These are phyloP conservation scores for Mythimna albipuncta DNA, from an alignment of 2,888 invertebrate genomes.

Conservation along the genomic window DNA sequence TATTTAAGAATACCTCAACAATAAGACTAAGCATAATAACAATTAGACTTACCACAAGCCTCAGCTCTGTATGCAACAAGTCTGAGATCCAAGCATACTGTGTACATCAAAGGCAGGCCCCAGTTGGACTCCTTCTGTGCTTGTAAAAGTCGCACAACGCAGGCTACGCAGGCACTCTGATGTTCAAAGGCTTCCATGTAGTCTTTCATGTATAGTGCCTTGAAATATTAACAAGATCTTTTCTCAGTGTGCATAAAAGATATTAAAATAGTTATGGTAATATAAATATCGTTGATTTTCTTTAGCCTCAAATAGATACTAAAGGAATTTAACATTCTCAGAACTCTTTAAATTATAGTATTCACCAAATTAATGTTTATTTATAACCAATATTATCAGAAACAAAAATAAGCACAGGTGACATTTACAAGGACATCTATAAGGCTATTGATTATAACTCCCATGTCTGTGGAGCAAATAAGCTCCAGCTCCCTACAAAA, in stretches of 20 bases:
- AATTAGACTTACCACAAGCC: conserved; percentile 74
- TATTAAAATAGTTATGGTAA: no score
- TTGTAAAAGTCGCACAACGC: conserved; percentile 95
- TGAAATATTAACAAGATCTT: not conserved
- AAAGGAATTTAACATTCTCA: no score
- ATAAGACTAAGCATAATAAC: not conserved
- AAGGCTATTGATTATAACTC: no score
- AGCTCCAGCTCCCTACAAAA: no score
- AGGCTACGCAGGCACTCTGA: conserved; percentile 94
- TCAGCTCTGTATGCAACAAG: conserved; percentile 96
- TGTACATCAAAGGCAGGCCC: conserved; percentile 98
- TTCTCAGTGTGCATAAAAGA: not conserved
- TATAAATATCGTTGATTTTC: no score
- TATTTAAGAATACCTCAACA: not conserved
- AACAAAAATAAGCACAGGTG: not conserved
- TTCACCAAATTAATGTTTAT: no score
- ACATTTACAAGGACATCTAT: not conserved
- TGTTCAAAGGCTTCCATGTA: conserved; percentile 94
- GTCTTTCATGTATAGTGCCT: conserved; percentile 85
- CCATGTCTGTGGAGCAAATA: no score
- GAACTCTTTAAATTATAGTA: no score
- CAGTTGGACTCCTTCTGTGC: conserved; percentile 98
- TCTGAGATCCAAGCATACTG: conserved; percentile 96
- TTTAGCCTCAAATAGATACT: no score
- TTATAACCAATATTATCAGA: no score